A percentile compares a stretch with the other conserved stretches of the same genome.
Conservation (phyloP, 1,140 invertebrate genomes). For the Sitodiplosis mosellana region DNA sequence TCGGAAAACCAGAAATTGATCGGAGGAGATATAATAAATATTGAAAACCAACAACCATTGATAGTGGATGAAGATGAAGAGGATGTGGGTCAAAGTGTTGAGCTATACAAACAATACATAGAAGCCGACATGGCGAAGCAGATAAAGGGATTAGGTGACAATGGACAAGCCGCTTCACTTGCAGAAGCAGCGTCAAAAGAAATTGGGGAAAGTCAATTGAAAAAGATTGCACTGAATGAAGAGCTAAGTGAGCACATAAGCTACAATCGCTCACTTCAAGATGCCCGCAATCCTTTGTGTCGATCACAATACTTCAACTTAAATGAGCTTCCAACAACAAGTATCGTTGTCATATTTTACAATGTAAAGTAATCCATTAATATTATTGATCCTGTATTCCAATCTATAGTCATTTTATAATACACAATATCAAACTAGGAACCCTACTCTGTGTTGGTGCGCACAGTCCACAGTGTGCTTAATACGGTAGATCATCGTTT, state of each 20-base stretch:
- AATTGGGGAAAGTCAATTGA: conserved; percentile 41
- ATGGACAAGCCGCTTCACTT: conserved; percentile 40
- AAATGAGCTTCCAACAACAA: conserved; percentile 30
- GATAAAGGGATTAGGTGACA: conserved; percentile 35
- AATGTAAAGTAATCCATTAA: too few species aligned
- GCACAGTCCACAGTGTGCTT: conserved; percentile 76
- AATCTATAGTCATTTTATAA: too few species aligned
- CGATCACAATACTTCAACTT: conserved; percentile 25
- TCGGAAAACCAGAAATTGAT: too few species aligned
- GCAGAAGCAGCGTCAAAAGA: conserved; percentile 31
- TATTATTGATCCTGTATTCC: too few species aligned
- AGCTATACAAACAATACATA: conserved; percentile 24
- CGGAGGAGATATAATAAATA: too few species aligned
- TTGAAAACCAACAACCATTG: too few species aligned
- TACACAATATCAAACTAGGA: too few species aligned
- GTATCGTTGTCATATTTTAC: conserved; percentile 71
- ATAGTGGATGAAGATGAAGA: too few species aligned
- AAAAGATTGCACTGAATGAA: conserved; percentile 66
- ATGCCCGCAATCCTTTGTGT: conserved; percentile 33
- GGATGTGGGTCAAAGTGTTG: background rate
- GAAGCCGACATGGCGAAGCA: conserved; percentile 23
- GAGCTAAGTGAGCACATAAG: conserved; percentile 63
- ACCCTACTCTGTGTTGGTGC: conserved; percentile 61
- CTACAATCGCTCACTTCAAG: conserved; percentile 50
- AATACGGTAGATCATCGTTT: conserved; percentile 48